Percentiles rank a stretch among this genome's conserved stretches.
Conservation (phyloP, 2,113 vertebrate species). For the Spea bombifrons region DNA sequence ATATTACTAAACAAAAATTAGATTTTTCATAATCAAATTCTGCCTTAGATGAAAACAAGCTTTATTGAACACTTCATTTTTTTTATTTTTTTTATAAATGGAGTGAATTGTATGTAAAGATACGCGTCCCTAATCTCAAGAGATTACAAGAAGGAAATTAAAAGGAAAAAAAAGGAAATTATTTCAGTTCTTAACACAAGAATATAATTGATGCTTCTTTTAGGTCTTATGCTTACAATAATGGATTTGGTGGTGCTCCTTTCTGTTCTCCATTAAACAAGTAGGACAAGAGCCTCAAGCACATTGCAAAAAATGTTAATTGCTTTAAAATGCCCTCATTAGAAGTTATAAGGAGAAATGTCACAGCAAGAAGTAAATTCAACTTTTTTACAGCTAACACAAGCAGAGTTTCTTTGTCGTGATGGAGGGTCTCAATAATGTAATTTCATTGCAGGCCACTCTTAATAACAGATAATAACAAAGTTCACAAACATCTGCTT, state of each 20-base stretch:
- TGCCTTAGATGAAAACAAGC: background rate
- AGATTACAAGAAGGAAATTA: constrained; percentile 1
- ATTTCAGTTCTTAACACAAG: background rate
- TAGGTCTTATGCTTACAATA: constrained; percentile 5
- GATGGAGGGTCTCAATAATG: background rate
- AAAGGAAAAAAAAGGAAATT: constrained; percentile 8
- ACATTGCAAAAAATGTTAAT: constrained; percentile 23
- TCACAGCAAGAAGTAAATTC: background rate
- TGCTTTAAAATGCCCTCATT: constrained; percentile 23
- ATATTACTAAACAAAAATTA: no score
- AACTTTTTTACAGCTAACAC: background rate
- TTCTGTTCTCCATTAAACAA: constrained; percentile 23
- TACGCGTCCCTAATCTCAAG: background rate
- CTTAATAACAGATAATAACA: background rate
- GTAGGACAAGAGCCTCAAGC: constrained; percentile 19
- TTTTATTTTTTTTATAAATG: background rate
- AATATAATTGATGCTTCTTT: constrained; percentile 23
- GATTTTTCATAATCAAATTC: no score
- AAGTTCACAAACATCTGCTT: no score
- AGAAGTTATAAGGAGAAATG: constrained; percentile 22
- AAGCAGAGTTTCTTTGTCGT: background rate
- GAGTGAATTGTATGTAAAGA: background rate
- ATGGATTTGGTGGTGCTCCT: constrained; percentile 7
- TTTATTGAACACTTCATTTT: background rate
- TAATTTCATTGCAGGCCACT: background rate